A percentile compares a stretch with the other conserved stretches of the same genome.
These are phyloP conservation scores for Pedetes capensis DNA, from an alignment of 2,113 vertebrate species.

Conservation along the genomic window DNA sequence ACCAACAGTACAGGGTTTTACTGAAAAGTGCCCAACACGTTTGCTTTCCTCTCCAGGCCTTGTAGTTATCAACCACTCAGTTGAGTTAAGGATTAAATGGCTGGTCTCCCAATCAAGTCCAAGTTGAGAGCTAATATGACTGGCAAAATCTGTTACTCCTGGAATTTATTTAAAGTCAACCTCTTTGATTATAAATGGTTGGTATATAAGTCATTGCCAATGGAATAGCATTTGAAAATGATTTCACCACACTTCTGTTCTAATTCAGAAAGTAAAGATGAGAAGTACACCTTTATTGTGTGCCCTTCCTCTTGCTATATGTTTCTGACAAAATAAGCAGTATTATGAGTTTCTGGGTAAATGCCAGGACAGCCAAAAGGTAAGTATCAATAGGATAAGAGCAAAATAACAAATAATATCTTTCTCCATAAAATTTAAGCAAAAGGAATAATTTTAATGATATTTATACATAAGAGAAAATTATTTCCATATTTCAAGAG, in stretches of 20 bases:
- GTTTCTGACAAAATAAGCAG: constrained; percentile 25
- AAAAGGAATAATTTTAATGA: constrained; percentile 39
- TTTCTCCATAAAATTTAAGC: constrained; percentile 33
- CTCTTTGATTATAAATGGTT: neutral
- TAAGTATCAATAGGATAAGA: constrained; percentile 1
- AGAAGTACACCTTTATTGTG: neutral
- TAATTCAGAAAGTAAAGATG: neutral
- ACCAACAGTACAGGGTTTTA: no score
- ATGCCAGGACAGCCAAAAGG: constrained; percentile 19
- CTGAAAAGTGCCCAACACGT: no score
- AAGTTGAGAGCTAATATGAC: neutral
- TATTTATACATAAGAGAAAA: neutral
- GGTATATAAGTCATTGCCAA: neutral
- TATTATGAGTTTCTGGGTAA: neutral
- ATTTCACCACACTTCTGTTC: neutral
- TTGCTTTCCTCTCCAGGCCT: no score
- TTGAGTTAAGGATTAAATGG: neutral
- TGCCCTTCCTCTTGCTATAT: neutral
- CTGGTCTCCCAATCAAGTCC: neutral
- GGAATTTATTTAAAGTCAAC: neutral
- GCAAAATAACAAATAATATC: constrained; percentile 21
- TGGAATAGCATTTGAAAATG: neutral
- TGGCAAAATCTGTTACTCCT: neutral
- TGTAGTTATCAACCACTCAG: no score
- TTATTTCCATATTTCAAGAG: neutral